Evolutionary conservation across 2,797 vertebrate genomes (phyloP), one percentile per base, ranked within the genome.

Genomic region (Adrianichthys oophorus): DNA sequence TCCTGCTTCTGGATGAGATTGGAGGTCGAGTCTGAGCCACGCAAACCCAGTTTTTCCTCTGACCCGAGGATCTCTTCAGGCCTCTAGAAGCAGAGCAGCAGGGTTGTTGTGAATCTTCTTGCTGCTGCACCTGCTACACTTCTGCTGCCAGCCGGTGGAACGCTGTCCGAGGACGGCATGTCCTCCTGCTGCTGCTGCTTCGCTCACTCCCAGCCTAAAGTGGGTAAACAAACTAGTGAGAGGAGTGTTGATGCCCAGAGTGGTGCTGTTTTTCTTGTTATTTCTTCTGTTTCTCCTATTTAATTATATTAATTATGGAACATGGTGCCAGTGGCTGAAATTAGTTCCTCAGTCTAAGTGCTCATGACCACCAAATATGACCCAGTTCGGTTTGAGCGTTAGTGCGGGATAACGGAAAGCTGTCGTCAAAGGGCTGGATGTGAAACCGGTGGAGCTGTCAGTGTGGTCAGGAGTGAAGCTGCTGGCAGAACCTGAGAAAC

Each of bases 291-390:
- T 62, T 65, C 57, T 8, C 23, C 51, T 49, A 78, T 87, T 86
- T 85, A 82, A 85, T 91, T 51, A 85, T 86, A 68, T 84, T 83
- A 87, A 88, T 90, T 82, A 85, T 79, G 59, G 80, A 85, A 85
- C 85, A 56, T 76, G 71, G 73, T 86, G 77, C 82, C 78, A 70
- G 67, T 42, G 50, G 59, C 76, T 70, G 65, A 78, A 85, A 85
- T 65, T 56, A 89, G 83, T 76, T 70, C 60, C 77, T 73, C 60
- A 37, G 71, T 64, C 43, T 14, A 70, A 64, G 63, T 74, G 82
- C 83, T 80, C 70, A 70, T 50, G 65, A 73, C 76, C 87, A 82
- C 87, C 85, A 83, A 74, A 65, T 68, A 59, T 68, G 76, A 84
- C 86, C 85, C 69, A 53, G 65, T 76, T 80, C 4, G 4, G 24